Percentiles rank a stretch among this genome's conserved stretches.
Evolutionary conservation across 2,113 vertebrate genomes (phyloP).

Genomic region (Thymallus thymallus): DNA sequence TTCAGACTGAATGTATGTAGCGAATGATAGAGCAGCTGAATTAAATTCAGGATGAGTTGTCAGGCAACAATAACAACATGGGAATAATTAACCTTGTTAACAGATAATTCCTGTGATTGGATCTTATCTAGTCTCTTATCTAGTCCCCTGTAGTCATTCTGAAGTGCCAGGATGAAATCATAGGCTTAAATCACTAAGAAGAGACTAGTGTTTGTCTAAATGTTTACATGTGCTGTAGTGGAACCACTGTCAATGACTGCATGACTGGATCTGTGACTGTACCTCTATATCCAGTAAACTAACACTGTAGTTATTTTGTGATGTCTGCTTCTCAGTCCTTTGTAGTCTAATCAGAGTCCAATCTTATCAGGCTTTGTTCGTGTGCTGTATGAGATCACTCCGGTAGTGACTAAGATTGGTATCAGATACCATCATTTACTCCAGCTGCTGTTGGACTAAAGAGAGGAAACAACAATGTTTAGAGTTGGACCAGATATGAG

Average conservation of each 20-base stretch:
- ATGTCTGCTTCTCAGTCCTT: conserved; percentile 16
- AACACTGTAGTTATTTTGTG: conserved; percentile 3
- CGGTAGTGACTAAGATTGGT: conserved; percentile 13
- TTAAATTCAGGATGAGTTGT: too few relatives aligned
- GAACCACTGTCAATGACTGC: not conserved
- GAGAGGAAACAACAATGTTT: conserved; percentile 29
- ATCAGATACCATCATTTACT: conserved; percentile 39
- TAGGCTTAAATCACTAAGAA: not conserved
- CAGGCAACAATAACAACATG: not conserved
- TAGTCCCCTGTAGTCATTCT: conserved; percentile 1
- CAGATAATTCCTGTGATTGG: conserved; percentile 44
- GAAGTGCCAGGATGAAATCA: not conserved
- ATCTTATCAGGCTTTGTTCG: conserved; percentile 41
- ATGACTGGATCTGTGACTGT: not conserved
- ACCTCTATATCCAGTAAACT: conserved; percentile 22
- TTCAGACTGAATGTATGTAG: too few relatives aligned
- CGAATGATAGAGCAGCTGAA: too few relatives aligned
- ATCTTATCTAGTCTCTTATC: conserved; percentile 50
- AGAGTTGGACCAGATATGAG: not conserved
- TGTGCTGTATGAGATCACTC: conserved; percentile 24
- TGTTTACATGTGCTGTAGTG: not conserved
- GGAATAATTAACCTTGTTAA: not conserved
- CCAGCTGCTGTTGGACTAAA: conserved; percentile 18
- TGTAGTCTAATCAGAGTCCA: conserved; percentile 30
- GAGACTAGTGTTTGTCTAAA: conserved; percentile 16